Percentiles rank a stretch among this genome's conserved stretches.
Evolutionary conservation across 2,113 vertebrate species (phyloP).

Genomic region (Campylomormyrus numenius): DNA sequence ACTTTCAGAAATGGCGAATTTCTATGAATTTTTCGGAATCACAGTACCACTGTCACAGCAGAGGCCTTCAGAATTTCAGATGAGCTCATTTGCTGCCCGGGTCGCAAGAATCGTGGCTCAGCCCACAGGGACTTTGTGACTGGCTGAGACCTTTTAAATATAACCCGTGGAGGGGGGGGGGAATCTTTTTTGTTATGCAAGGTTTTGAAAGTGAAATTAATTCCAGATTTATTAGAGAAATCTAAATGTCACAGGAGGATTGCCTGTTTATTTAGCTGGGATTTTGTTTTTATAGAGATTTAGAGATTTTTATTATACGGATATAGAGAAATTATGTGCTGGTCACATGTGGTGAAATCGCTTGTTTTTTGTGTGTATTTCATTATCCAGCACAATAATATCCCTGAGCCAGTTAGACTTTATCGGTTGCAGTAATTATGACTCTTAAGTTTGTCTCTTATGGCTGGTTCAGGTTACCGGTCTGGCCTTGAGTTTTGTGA

Average conservation of each 20-base stretch:
- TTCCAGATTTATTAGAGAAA: neutral
- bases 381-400: neutral
- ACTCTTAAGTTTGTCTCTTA: neutral
- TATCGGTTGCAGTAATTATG: neutral
- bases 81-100: neutral
- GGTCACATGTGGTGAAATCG: neutral
- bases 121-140: neutral
- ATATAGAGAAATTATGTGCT: conserved; percentile 7
- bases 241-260: neutral
- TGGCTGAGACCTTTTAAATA: neutral
- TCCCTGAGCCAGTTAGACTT: neutral
- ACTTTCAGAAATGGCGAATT: neutral
- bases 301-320: neutral
- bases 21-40: neutral
- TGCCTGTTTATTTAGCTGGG: neutral
- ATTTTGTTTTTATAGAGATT: conserved; percentile 2
- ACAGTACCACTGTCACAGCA: neutral
- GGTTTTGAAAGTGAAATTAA: neutral
- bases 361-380: neutral
- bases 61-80: neutral
- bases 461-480: neutral
- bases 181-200: neutral
- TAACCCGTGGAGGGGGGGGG: neutral
- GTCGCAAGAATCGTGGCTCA: neutral
- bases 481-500: neutral